These are phyloP conservation scores for Phaethon lepturus DNA, from an alignment of 2,113 vertebrate genomes.

Conservation along the genomic window DNA sequence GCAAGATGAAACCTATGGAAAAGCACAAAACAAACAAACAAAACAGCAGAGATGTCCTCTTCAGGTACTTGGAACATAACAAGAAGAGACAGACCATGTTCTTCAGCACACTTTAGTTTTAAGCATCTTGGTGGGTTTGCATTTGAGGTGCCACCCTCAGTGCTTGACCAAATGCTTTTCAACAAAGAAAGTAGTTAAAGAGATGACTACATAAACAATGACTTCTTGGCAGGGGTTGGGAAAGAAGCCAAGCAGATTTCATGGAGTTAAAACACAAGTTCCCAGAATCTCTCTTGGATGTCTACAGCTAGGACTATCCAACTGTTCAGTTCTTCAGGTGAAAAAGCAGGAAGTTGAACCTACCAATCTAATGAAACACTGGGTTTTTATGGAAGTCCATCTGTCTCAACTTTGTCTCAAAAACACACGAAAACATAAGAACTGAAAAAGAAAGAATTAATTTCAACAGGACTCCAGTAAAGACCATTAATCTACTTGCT, in stretches of 20 bases:
- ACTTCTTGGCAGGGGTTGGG: background rate
- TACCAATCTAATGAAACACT: background rate
- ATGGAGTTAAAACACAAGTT: background rate
- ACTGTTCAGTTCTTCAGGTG: background rate
- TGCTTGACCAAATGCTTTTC: background rate
- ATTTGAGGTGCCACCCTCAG: background rate
- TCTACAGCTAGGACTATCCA: background rate
- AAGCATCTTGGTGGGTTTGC: background rate
- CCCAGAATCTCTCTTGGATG: background rate
- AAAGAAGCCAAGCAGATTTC: background rate
- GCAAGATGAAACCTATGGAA: background rate
- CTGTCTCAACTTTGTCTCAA: background rate
- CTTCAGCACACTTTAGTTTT: background rate
- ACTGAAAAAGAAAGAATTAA: background rate
- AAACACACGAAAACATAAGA: background rate
- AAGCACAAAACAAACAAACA: too few species aligned
- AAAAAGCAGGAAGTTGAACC: background rate
- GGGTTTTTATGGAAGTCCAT: slow-evolving; percentile 19
- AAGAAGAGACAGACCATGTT: background rate
- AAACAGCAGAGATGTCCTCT: background rate
- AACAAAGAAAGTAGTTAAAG: background rate
- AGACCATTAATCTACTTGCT: background rate
- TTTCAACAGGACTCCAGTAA: background rate
- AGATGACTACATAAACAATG: background rate
- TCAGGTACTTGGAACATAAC: background rate